These are phyloP conservation scores for Zoanthus gigantus DNA, from an alignment of 92 coral and sea anemone genomes.

Conservation along the genomic window DNA sequence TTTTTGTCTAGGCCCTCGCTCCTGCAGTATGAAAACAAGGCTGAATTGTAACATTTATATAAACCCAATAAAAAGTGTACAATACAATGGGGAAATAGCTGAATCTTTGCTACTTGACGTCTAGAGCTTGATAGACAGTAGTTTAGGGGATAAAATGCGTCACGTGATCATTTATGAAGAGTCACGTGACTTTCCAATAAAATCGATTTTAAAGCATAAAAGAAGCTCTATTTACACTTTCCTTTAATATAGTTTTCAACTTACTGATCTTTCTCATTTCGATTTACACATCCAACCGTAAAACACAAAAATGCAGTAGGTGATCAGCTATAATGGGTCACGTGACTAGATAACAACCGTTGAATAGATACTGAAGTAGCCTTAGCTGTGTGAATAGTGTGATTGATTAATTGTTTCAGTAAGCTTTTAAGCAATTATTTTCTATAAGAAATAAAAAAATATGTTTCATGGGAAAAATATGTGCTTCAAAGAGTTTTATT, in stretches of 20 bases:
- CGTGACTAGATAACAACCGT: conserved; percentile 32
- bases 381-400: conserved; percentile 45
- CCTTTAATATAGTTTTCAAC: conserved; percentile 41
- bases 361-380: conserved; percentile 41
- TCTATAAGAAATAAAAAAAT: conserved; percentile 28
- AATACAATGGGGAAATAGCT: no score
- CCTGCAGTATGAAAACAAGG: no score
- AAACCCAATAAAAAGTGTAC: no score
- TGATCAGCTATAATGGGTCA: conserved; percentile 1
- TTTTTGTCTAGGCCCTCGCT: no score
- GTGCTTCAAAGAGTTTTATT: conserved; percentile 43
- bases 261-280: conserved; percentile 21
- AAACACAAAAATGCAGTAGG: conserved; percentile 12
- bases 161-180: conserved; percentile 57
- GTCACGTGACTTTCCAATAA: conserved; percentile 58
- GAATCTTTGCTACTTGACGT: no score
- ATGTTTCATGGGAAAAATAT: background rate
- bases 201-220: conserved; percentile 30
- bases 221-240: conserved; percentile 5
- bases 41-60: no score
- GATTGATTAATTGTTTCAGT: conserved; percentile 41
- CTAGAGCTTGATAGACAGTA: background rate
- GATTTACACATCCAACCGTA: conserved; percentile 8
- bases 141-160: conserved; percentile 45
- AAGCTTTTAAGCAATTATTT: conserved; percentile 29